Conservation (phyloP, 2,888 invertebrate genomes). For the Cantharis nigra region DNA sequence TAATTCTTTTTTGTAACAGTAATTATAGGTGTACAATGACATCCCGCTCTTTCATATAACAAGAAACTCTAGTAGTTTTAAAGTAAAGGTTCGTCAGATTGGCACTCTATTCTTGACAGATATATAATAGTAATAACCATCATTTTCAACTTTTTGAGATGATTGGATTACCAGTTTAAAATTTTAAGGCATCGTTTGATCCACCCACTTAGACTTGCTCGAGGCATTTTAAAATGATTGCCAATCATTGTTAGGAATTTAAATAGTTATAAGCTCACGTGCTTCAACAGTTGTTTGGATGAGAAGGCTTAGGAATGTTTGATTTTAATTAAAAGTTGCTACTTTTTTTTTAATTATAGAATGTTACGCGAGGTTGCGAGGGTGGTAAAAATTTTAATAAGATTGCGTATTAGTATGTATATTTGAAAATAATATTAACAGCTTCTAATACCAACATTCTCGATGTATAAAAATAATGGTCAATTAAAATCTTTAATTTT, state of each 20-base stretch:
- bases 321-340: background rate
- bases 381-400: background rate
- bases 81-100: background rate
- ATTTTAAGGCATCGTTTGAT: conserved; percentile 27
- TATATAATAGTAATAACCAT: conserved; percentile 11
- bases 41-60: background rate
- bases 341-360: background rate
- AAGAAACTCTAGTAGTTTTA: background rate
- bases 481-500: no score
- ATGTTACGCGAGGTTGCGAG: background rate
- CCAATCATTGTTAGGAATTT: conserved; percentile 23
- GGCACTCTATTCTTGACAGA: conserved; percentile 11
- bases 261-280: background rate
- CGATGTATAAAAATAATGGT: no score
- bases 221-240: conserved; percentile 24
- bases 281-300: background rate
- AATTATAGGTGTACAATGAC: background rate
- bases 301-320: background rate
- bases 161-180: conserved; percentile 1
- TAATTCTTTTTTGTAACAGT: background rate
- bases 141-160: conserved; percentile 7
- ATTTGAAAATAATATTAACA: background rate
- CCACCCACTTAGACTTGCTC: conserved; percentile 36
- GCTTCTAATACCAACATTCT: background rate
- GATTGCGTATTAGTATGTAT: no score